Evolutionary conservation across 2,888 invertebrate species (phyloP).

Genomic region (Sarcophaga caerulescens): DNA sequence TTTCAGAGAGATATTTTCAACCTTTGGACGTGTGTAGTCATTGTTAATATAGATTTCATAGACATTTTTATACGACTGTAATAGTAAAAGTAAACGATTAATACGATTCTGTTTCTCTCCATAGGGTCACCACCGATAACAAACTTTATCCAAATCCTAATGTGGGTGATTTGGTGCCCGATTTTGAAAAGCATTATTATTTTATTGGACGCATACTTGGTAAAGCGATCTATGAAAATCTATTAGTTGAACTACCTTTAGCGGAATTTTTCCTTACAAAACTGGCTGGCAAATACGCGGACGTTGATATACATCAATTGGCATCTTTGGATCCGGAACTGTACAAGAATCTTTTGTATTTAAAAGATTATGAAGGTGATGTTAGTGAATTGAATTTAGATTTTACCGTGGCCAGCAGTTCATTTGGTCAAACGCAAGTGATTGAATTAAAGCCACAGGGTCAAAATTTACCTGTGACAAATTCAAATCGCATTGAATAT

Average conservation of each 20-base stretch:
- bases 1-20: no score
- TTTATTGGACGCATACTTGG: constrained; percentile 97
- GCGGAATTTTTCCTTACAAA: constrained; percentile 98
- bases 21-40: no score
- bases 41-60: no score
- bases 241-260: constrained; percentile 95
- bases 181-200: constrained; percentile 94
- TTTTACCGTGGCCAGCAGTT: constrained; percentile 95
- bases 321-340: constrained; percentile 93
- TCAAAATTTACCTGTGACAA: constrained; percentile 93
- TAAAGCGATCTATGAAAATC: constrained; percentile 97
- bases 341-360: constrained; percentile 93
- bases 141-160: constrained; percentile 98
- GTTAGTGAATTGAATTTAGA: constrained; percentile 94
- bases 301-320: constrained; percentile 93
- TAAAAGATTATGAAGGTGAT: constrained; percentile 92
- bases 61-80: no score
- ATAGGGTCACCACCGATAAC: constrained; percentile 91
- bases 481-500: constrained; percentile 96
- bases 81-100: no score
- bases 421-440: constrained; percentile 93
- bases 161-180: constrained; percentile 91
- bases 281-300: constrained; percentile 87
- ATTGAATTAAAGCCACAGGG: constrained; percentile 96
- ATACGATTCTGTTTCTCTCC: neutral